phyloP scores from a whole-genome alignment of 2,113 vertebrate species.

The Rhabdornis inornatus region DNA sequence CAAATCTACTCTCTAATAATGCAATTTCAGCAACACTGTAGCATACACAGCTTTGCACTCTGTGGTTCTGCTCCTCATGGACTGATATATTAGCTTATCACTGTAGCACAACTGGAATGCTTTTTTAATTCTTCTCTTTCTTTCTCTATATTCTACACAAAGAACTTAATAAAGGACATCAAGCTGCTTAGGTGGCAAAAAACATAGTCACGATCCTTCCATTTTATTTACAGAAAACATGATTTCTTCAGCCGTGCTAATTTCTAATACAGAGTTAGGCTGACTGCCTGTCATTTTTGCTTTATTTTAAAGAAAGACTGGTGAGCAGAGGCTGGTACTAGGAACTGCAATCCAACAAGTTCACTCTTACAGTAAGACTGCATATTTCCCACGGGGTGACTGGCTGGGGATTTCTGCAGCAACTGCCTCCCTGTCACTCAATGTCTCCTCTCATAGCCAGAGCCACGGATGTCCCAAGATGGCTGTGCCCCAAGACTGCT shows the following conservation, averaged over 20 bases:
- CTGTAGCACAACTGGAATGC: not conserved
- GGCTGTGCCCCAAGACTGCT: not conserved
- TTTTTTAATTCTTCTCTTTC: not conserved
- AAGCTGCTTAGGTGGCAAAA: not conserved
- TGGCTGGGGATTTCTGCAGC: not conserved
- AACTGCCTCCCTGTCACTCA: not conserved
- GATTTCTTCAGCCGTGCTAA: not conserved
- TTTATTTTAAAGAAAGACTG: not conserved
- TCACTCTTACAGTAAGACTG: not conserved
- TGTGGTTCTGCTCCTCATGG: not conserved
- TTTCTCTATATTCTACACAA: not conserved
- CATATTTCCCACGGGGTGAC: not conserved
- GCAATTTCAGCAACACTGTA: not conserved
- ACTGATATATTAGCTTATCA: not conserved
- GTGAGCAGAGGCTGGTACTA: not conserved
- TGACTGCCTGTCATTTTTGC: not conserved
- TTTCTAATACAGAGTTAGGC: not conserved
- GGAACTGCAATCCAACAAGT: not conserved
- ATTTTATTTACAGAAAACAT: not conserved
- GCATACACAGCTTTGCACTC: not conserved
- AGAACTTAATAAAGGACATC: not conserved
- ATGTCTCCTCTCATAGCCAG: not conserved
- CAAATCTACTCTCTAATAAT: not conserved
- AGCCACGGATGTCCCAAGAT: fast-evolving
- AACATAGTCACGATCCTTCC: not conserved